Conservation (phyloP, 2,797 vertebrate species). For the Sternotherus odoratus region DNA sequence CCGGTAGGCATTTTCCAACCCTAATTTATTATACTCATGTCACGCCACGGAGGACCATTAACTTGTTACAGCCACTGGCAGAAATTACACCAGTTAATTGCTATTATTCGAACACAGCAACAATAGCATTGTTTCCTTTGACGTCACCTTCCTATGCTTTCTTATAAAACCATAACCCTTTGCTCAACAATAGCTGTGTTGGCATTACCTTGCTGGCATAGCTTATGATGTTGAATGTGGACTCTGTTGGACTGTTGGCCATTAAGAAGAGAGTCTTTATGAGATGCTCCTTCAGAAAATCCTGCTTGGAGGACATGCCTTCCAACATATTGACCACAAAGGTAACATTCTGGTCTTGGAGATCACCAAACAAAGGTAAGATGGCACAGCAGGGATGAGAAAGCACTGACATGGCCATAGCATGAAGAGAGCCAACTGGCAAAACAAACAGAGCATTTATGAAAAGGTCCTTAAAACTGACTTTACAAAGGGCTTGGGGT, state of each 20-base stretch:
- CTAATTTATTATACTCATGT: neutral
- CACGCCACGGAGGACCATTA: neutral
- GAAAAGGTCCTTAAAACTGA: neutral
- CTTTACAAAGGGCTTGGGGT: neutral
- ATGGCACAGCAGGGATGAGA: neutral
- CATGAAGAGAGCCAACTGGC: neutral
- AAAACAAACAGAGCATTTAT: neutral
- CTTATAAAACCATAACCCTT: neutral
- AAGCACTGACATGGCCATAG: neutral
- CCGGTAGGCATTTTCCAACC: neutral
- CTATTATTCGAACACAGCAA: neutral
- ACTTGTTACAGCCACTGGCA: neutral
- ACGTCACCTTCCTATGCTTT: too few relatives aligned
- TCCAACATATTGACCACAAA: conserved; percentile 37
- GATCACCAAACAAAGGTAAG: neutral
- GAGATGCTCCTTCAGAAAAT: neutral
- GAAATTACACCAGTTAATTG: neutral
- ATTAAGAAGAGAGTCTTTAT: neutral
- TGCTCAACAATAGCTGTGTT: neutral
- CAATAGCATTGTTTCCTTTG: too few relatives aligned
- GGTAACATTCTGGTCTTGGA: neutral
- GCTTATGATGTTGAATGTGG: conserved; percentile 4
- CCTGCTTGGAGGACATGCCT: neutral
- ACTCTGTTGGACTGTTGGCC: neutral
- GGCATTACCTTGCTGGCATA: conserved; percentile 34